A percentile compares a stretch with the other conserved stretches of the same genome.
phyloP scores from a whole-genome alignment of 2,797 vertebrate genomes.

The Sternotherus odoratus region DNA sequence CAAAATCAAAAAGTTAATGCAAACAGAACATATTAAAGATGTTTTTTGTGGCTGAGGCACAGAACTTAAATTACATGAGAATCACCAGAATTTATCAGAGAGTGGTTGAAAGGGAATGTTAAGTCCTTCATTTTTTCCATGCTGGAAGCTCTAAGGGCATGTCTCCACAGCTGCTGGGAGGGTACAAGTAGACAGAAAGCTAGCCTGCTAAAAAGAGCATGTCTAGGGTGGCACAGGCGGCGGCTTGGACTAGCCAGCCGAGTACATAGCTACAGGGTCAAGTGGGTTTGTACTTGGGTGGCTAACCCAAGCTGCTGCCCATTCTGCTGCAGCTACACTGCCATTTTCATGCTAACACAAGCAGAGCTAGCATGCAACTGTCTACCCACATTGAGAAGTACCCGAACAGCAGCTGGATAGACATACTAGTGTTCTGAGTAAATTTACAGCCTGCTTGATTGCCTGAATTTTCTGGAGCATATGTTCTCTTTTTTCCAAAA shows the following conservation, averaged over 20 bases:
- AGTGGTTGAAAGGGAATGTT: not conserved
- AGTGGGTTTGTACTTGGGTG: not conserved
- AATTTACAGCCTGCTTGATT: not conserved
- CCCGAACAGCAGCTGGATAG: not conserved
- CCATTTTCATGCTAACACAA: not conserved
- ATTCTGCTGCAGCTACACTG: not conserved
- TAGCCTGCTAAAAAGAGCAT: not conserved
- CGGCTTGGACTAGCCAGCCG: not conserved
- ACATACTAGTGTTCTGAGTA: not conserved
- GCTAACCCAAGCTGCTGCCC: not conserved
- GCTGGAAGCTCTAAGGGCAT: not conserved
- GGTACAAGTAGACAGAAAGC: not conserved
- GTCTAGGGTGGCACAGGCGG: not conserved
- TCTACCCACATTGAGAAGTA: not conserved
- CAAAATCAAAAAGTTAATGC: not conserved
- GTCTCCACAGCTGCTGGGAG: not conserved
- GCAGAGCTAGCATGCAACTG: not conserved
- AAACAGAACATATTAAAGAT: not conserved
- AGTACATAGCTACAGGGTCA: not conserved
- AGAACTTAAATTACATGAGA: not conserved
- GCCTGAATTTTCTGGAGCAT: not conserved
- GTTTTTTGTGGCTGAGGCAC: not conserved
- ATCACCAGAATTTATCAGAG: not conserved
- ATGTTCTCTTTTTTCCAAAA: not conserved
- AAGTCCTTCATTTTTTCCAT: not conserved